These are phyloP conservation scores for Lithobates pipiens DNA, from an alignment of 2,797 vertebrate species.

Conservation along the genomic window DNA sequence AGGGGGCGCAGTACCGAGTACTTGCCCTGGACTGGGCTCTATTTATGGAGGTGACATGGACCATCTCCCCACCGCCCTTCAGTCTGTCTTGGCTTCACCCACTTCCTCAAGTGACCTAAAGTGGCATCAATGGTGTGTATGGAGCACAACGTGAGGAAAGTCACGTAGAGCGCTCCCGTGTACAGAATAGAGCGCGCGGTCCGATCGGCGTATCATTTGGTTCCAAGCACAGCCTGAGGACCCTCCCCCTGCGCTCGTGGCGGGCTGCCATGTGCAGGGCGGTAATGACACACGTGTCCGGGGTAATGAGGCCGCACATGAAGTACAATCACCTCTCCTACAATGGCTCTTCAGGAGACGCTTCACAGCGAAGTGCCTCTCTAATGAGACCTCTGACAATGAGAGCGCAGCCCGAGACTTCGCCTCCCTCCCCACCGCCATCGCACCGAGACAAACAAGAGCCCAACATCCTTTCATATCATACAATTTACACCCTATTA, in stretches of 20 bases:
- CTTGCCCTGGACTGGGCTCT: no score
- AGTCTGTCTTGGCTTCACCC: no score
- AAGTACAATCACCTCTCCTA: constrained; percentile 34
- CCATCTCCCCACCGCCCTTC: no score
- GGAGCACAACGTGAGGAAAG: no score
- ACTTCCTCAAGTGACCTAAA: no score
- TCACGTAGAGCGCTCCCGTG: no score
- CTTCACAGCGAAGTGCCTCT: constrained; percentile 36
- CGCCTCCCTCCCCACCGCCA: not conserved
- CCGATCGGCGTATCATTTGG: not conserved
- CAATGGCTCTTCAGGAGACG: constrained; percentile 37
- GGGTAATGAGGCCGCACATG: constrained; percentile 22
- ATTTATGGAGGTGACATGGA: no score
- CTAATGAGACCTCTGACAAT: constrained; percentile 49
- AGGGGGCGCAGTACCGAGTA: no score
- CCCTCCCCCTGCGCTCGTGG: not conserved
- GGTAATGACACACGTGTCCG: not conserved
- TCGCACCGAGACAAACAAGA: not conserved
- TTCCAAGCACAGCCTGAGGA: not conserved
- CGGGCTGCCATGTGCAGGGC: not conserved
- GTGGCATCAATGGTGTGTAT: no score
- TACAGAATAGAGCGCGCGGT: no score
- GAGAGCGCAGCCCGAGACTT: constrained; percentile 9
- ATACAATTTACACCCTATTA: no score
- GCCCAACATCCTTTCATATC: no score